Base-by-base conservation (phyloP, 2,888 invertebrate genomes). In the Aspidiotus destructor region DNA sequence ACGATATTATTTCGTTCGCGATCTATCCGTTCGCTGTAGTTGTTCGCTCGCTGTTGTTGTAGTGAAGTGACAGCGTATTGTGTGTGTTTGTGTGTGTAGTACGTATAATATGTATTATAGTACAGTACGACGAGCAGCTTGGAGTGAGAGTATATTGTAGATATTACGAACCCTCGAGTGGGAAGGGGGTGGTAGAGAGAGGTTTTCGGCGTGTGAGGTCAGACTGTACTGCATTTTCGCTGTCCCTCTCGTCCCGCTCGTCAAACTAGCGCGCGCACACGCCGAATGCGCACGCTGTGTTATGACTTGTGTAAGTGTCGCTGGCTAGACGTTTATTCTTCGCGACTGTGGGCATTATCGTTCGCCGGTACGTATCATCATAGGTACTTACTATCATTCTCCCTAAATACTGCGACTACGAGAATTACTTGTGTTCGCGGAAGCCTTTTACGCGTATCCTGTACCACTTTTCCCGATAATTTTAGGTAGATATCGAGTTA, bases 1-100 rank as follows among this genome's bases (percentile, higher is more conserved):
- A 57, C 57, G 57, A 57, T 57, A 57, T 16, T 57, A 57, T 57
- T 15, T n/a, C 17, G 57, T n/a, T 57, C 15, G 15, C 57, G 57
- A 10, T 15, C 15, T 16, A 48, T 48, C 48, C 48, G 48, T 48
- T 48, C 48, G 48, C n/a, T 48, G 28, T 28, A 28, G 28, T 5
- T 28, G 28, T 48, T 3, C 48, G 48, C n/a, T 48, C 48, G 48
- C 48, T 28, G 28, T 28, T 28, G 28, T 28, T 28, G 28, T 28
- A 28, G 28, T 28, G 5, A 5, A 28, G 28, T 5, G 28, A 5
- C 28, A 28, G 28, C 28, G 28, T 28, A 28, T 28, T 3, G 28
- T 28, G 1, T 28, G 28, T 28, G 5, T 28, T 1, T 28, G 28
- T 28, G 28, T 28, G 5, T 28, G 28, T 28, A 28, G 28, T 28